Conservation (phyloP, 2,113 vertebrate genomes). For the Calidris pygmaea region DNA sequence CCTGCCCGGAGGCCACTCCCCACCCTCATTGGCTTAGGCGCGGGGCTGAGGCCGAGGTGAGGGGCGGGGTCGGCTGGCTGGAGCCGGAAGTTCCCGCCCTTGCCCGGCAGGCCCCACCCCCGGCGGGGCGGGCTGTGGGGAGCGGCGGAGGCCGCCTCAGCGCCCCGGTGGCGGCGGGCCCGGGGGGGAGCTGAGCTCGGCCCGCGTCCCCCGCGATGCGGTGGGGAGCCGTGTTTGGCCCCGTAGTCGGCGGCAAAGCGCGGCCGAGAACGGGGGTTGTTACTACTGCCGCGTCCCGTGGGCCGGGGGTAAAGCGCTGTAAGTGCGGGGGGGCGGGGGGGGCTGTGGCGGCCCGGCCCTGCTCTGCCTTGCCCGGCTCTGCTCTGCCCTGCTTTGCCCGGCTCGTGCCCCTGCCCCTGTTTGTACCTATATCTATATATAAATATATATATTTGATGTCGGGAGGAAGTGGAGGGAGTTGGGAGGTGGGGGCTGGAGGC, state of each 20-base stretch:
- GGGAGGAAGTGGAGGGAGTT: too few species aligned
- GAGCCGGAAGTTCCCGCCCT: neutral
- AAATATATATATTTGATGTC: neutral
- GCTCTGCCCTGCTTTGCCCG: too few species aligned
- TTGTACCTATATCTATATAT: rapidly evolving
- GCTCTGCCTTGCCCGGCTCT: neutral
- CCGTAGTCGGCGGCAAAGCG: neutral
- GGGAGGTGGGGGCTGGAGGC: rapidly evolving
- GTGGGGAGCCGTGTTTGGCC: too few species aligned
- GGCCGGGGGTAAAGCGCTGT: neutral
- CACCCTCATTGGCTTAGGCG: neutral
- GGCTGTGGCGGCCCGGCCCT: too few species aligned
- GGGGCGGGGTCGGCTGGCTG: neutral
- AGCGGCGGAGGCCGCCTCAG: rapidly evolving
- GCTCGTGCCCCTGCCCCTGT: neutral
- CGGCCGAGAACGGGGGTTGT: neutral
- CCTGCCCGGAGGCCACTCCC: slow-evolving; percentile 18
- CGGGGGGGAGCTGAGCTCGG: rapidly evolving
- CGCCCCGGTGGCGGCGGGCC: rapidly evolving
- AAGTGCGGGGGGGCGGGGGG: too few species aligned
- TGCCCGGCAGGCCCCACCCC: neutral
- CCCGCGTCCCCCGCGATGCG: rapidly evolving
- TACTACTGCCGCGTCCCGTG: neutral
- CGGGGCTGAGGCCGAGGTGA: neutral
- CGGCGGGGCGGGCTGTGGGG: rapidly evolving